Evolutionary conservation across 2,113 vertebrate species (phyloP).

Genomic region (Panthera uncia): DNA sequence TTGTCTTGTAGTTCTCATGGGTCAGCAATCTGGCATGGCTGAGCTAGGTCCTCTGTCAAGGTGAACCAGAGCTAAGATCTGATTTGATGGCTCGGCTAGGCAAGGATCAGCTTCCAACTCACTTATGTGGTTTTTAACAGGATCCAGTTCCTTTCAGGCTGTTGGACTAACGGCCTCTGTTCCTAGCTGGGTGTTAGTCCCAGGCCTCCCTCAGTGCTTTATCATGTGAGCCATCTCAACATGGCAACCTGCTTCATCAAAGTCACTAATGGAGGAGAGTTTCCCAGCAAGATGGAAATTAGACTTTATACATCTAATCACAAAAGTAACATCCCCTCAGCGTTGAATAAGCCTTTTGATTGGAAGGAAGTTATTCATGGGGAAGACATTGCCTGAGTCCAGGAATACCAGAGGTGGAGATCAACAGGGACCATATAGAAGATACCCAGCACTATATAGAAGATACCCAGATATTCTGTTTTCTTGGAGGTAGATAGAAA

Average conservation of each 20-base stretch:
- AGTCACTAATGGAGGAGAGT: not conserved
- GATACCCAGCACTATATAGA: fast-evolving
- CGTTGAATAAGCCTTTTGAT: no score
- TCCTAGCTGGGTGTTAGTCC: no score
- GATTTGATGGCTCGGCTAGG: no score
- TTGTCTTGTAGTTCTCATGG: not conserved
- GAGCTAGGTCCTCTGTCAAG: not conserved
- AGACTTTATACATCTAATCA: not conserved
- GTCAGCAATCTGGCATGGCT: not conserved
- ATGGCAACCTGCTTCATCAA: not conserved
- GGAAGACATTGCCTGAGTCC: not conserved
- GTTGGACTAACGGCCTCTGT: not conserved
- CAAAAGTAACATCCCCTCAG: not conserved
- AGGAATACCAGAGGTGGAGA: not conserved
- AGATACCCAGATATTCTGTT: not conserved
- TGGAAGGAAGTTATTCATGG: not conserved
- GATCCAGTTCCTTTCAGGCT: not conserved
- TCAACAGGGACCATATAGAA: not conserved
- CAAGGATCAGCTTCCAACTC: no score
- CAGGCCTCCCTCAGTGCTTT: not conserved
- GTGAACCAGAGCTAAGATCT: not conserved
- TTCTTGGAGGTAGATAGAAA: not conserved
- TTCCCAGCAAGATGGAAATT: not conserved
- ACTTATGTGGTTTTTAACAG: not conserved
- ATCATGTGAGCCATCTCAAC: not conserved